Percentiles rank a stretch among this genome's conserved stretches.
Evolutionary conservation across 1,140 invertebrate species (phyloP).

Genomic region (Hirudo medicinalis): DNA sequence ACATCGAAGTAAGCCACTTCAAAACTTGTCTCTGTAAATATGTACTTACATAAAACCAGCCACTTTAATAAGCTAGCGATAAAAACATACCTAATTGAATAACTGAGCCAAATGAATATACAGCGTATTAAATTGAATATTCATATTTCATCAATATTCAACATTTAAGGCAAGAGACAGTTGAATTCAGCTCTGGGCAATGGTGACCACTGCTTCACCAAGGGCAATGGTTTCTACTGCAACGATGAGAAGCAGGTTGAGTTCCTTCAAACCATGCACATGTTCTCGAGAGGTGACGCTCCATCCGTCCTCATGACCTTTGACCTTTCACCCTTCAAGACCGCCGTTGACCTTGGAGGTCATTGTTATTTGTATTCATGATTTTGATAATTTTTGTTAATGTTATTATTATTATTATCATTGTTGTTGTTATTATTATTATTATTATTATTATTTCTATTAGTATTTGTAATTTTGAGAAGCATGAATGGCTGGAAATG

Average conservation of each 20-base stretch:
- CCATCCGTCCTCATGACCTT: constrained; percentile 17
- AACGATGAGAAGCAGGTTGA: constrained; percentile 18
- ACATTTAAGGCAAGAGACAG: constrained; percentile 4
- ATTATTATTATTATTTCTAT: no score
- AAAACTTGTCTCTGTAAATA: no score
- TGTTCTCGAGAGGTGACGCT: constrained; percentile 18
- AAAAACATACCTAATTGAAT: neutral
- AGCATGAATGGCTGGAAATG: no score
- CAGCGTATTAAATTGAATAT: no score
- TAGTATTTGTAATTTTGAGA: no score
- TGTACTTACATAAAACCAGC: no score
- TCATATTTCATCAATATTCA: neutral
- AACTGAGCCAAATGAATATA: no score
- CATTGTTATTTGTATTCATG: neutral
- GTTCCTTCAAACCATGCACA: constrained; percentile 21
- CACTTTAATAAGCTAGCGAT: no score
- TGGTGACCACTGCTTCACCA: neutral
- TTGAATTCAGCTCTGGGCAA: constrained; percentile 4
- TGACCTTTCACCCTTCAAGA: constrained; percentile 19
- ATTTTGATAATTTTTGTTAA: no score
- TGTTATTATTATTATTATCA: no score
- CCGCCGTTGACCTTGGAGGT: constrained; percentile 22
- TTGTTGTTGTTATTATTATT: no score
- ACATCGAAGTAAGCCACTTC: no score
- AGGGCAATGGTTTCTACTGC: constrained; percentile 17